phyloP scores from a whole-genome alignment of 2,113 vertebrate species.

The Pelecanus crispus region DNA sequence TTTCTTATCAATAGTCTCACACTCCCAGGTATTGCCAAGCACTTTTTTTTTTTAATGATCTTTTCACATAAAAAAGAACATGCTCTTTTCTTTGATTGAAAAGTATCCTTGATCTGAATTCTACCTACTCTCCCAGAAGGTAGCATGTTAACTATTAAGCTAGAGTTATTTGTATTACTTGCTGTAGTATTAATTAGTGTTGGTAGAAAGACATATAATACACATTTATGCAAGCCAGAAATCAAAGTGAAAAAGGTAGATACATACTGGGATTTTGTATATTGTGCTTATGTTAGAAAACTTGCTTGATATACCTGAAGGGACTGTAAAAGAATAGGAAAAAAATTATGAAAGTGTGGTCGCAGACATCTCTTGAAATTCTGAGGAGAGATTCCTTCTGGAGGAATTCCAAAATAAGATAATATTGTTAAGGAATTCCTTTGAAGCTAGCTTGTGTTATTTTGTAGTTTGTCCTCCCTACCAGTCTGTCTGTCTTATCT shows the following conservation, averaged over 20 bases:
- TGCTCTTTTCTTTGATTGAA: neutral
- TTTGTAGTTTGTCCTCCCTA: neutral
- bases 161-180: neutral
- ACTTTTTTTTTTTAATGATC: rapidly evolving
- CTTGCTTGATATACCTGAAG: neutral
- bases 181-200: neutral
- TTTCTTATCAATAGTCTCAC: neutral
- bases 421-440: neutral
- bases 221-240: neutral
- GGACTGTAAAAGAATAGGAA: neutral
- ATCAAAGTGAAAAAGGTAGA: neutral
- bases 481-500: neutral
- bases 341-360: neutral
- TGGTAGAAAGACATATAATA: neutral
- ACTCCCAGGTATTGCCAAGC: neutral
- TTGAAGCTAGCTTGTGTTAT: neutral
- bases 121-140: neutral
- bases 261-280: neutral
- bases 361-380: neutral
- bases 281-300: neutral
- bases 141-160: neutral
- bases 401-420: neutral
- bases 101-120: neutral
- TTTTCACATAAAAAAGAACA: neutral
- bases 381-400: neutral